A percentile compares a stretch with the other conserved stretches of the same genome.
phyloP scores from a whole-genome alignment of 2,797 vertebrate genomes.

The Pelodytes ibericus region DNA sequence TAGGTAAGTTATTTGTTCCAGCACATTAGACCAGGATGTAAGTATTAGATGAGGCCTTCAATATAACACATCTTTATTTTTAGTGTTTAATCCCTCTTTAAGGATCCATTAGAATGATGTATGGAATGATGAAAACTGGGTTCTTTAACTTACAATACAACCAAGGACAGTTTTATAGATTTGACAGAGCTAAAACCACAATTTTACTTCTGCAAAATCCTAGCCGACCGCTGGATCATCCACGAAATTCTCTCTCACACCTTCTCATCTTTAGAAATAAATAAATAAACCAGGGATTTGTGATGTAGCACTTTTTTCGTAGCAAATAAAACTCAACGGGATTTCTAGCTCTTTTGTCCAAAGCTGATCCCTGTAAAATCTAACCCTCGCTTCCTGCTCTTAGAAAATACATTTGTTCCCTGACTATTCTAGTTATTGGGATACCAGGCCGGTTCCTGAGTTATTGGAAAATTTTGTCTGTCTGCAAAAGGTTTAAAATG shows the following conservation, averaged over 20 bases:
- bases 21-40: too few species aligned
- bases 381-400: slow-evolving; percentile 30
- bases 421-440: slow-evolving; percentile 25
- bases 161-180: neutral
- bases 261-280: slow-evolving; percentile 10
- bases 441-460: slow-evolving; percentile 21
- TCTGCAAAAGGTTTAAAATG: slow-evolving; percentile 39
- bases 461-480: slow-evolving; percentile 26
- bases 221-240: too few species aligned
- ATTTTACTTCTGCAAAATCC: slow-evolving; percentile 5
- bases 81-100: too few species aligned
- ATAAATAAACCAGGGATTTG: slow-evolving; percentile 23
- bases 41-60: too few species aligned
- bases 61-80: too few species aligned
- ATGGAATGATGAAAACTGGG: too few species aligned
- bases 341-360: slow-evolving; percentile 26
- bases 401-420: slow-evolving; percentile 22
- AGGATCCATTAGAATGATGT: too few species aligned
- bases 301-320: slow-evolving; percentile 11
- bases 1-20: too few species aligned
- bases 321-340: slow-evolving; percentile 41
- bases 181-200: neutral
- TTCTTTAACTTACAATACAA: neutral
- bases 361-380: slow-evolving; percentile 28
- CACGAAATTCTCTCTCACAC: neutral